These are phyloP conservation scores for Solen grandis DNA, from an alignment of 1,140 invertebrate species.

Conservation along the genomic window DNA sequence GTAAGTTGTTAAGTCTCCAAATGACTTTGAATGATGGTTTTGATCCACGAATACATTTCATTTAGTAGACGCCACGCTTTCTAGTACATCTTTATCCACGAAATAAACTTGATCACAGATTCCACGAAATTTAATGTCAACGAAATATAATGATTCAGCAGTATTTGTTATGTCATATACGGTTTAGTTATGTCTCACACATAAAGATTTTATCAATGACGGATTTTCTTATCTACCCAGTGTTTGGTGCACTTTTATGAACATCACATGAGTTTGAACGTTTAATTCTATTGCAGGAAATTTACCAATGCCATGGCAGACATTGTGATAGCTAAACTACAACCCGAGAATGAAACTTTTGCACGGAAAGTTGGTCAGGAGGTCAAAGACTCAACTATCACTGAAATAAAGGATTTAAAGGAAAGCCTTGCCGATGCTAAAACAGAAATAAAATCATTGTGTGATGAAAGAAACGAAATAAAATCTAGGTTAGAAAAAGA, in stretches of 20 bases:
- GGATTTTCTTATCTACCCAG: neutral
- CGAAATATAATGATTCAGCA: neutral
- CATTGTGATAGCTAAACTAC: slow-evolving; percentile 13
- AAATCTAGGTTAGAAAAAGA: slow-evolving; percentile 17
- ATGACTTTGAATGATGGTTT: no score
- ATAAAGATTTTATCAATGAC: neutral
- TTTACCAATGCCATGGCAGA: slow-evolving; percentile 23
- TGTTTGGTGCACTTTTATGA: neutral
- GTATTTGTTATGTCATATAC: neutral
- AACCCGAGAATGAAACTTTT: slow-evolving; percentile 24
- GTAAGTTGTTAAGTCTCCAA: no score
- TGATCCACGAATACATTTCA: no score
- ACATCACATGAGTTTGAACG: neutral
- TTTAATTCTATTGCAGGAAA: slow-evolving; percentile 7
- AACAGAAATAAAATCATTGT: neutral
- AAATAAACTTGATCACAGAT: neutral
- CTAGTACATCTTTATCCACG: neutral
- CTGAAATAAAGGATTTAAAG: neutral
- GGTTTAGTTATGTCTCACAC: neutral
- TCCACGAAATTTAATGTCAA: no score
- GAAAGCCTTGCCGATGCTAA: neutral
- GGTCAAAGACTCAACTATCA: slow-evolving; percentile 5
- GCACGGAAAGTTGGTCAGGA: slow-evolving; percentile 22
- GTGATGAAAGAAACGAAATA: slow-evolving; percentile 5
- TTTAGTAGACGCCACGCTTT: no score